Evolutionary conservation across 2,113 vertebrate species (phyloP).

Genomic region (Python bivittatus): DNA sequence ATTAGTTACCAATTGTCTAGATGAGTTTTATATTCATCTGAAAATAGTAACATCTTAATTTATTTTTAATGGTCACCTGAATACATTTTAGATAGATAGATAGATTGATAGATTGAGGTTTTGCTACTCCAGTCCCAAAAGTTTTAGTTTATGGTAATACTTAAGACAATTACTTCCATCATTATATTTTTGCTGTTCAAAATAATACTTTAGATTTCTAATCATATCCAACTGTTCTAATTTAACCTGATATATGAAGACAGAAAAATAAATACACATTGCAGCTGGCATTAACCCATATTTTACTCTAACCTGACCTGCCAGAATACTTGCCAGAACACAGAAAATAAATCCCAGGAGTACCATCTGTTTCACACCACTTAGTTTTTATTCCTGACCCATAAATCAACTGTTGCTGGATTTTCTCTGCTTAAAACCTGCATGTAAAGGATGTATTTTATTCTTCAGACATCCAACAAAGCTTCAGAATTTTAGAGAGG

Average conservation of each 20-base stretch:
- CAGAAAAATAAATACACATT: background rate
- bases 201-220: background rate
- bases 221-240: background rate
- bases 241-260: conserved; percentile 1
- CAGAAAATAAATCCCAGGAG: background rate
- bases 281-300: background rate
- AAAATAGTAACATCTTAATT: background rate
- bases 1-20: background rate
- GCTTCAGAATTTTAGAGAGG: background rate
- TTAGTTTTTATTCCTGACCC: background rate
- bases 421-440: background rate
- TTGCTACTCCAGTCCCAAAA: background rate
- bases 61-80: background rate
- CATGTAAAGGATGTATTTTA: background rate
- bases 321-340: background rate
- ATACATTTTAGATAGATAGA: background rate
- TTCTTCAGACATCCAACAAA: background rate
- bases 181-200: background rate
- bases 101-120: background rate
- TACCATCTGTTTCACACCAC: background rate
- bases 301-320: background rate
- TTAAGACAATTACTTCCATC: background rate
- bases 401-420: background rate
- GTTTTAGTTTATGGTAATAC: background rate
- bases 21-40: background rate